phyloP scores from a whole-genome alignment of 2,113 vertebrate species.

The Pseudopipra pipra region DNA sequence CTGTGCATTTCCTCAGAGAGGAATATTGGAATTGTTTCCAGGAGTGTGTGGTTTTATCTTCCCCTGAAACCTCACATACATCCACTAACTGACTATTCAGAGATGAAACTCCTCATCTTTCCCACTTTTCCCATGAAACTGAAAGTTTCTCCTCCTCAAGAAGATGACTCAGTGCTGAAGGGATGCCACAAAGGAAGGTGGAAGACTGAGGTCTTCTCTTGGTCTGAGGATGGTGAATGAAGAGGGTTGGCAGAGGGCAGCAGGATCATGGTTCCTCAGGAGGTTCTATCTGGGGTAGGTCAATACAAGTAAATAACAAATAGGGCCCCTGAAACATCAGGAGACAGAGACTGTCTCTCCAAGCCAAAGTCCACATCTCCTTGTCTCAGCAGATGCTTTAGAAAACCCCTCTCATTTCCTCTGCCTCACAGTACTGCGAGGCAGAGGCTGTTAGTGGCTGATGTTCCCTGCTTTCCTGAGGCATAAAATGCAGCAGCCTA shows the following conservation, averaged over 20 bases:
- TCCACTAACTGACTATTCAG: neutral
- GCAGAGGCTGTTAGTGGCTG: neutral
- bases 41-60: neutral
- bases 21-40: neutral
- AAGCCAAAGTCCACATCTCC: neutral
- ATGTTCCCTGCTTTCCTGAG: neutral
- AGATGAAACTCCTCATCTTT: neutral
- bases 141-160: neutral
- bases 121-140: neutral
- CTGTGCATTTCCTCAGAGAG: neutral
- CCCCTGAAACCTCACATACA: neutral
- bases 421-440: fast-evolving
- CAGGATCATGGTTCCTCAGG: neutral
- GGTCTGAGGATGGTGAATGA: neutral
- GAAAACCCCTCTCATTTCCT: neutral
- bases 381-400: neutral
- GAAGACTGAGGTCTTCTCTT: neutral
- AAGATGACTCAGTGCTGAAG: neutral
- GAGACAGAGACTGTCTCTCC: neutral
- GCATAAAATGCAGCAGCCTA: neutral
- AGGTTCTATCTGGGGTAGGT: neutral
- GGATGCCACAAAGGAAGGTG: neutral
- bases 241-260: neutral
- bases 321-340: neutral
- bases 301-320: neutral